Evolutionary conservation across 2,888 invertebrate genomes (phyloP), one percentile per base, ranked within the genome.

Genomic region (Pelosia muscerda): DNA sequence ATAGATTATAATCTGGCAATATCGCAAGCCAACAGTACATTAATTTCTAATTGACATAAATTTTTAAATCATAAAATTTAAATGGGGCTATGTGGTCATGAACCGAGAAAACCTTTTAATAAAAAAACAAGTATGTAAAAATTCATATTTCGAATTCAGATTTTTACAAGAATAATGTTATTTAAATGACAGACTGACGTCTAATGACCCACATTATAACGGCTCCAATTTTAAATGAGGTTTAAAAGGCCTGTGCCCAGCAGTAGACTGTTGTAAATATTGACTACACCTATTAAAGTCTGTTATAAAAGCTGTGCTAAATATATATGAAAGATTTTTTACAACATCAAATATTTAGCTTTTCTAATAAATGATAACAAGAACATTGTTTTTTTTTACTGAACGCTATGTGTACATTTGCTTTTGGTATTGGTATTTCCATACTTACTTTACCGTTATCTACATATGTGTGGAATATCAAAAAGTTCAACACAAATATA

Each of bases 111-210:
- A n/a, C n/a, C n/a, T n/a, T n/a, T n/a, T 28, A 28, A 28, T 28
- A 8, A 31, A 31, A 34, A 11, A 34, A 34, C 10, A 11, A 26
- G 15, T 38, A 60, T 65, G 59, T 26, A 6, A 53, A 53, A 65
- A n/a, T n/a, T 58, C 59, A 60, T 54, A 31, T 55, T 60, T 60
- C 22, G 31, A 38, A 55, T 55, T 66, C 22, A 11, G 54, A 19
- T 59, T 59, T 65, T 25, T 26, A 65, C n/a, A 60, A 66, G 19
- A 55, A 59, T 34, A 54, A 55, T 60, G 34, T 25, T 10, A n/a
- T 49, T 59, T 26, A 23, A 59, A 49, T 13, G 34, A 9, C 19
- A 58, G n/a, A 26, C 56, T 28, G 2, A 56, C 42, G 15, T 23
- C 23, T 11, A 63, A 63, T 31, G 34, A 55, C n/a, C 10, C 19